Conservation (phyloP, 2,113 vertebrate species). For the Pardalotus punctatus region DNA sequence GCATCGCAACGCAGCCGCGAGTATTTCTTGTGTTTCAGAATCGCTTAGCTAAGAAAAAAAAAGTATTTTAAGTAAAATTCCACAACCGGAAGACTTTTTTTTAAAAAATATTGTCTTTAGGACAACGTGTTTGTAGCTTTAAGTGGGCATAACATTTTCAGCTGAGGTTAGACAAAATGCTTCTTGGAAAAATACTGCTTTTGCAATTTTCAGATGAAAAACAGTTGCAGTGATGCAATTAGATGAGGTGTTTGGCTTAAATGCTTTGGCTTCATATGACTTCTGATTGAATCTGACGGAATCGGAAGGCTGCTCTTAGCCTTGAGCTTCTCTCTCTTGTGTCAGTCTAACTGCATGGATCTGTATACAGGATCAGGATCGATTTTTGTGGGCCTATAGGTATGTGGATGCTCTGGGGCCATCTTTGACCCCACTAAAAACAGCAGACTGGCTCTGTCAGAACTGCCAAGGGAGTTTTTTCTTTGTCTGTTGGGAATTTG, state of each 20-base stretch:
- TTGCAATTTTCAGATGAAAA: background rate
- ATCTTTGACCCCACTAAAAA: background rate
- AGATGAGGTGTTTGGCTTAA: background rate
- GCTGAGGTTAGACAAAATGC: background rate
- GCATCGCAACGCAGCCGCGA: background rate
- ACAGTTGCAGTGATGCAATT: background rate
- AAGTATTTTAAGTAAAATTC: background rate
- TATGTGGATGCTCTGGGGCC: background rate
- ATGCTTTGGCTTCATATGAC: background rate
- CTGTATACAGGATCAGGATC: rapidly evolving
- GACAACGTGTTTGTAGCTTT: background rate
- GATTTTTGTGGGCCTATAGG: background rate
- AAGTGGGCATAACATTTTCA: background rate
- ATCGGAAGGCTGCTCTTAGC: background rate
- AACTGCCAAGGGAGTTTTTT: background rate
- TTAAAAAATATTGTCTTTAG: background rate
- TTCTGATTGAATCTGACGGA: background rate
- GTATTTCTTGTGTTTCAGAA: background rate
- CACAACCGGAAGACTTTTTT: background rate
- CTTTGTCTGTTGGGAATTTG: background rate
- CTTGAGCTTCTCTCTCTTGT: background rate
- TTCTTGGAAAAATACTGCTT: background rate
- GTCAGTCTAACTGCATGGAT: rapidly evolving
- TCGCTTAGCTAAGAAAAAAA: background rate
- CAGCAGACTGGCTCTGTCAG: background rate